Base-by-base conservation (phyloP, 2,113 vertebrate species). In the Neomonachus schauinslandi region DNA sequence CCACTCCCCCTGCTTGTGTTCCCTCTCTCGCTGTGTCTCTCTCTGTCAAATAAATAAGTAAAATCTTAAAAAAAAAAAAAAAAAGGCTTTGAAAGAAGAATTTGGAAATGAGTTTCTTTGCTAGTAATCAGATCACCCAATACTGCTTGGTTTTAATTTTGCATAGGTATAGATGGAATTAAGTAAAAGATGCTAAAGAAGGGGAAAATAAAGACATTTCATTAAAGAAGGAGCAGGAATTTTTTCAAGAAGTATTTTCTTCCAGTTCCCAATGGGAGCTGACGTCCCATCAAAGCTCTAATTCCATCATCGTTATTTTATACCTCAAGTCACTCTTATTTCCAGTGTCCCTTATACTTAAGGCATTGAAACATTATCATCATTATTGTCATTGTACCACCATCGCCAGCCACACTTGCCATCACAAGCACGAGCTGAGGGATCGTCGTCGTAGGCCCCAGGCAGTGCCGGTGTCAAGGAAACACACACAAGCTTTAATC, bases 171-270 rank as follows among this genome's bases (percentile, higher is more conserved):
- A 36, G 28, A 59, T 31, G 15, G 53, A 55, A 8, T 82, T 74
- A 80, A 63, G 9, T 57, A 95, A 95, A 92, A 16, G 4, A 46
- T 14, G 19, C 4, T 33, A 89, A 92, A 93, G 51, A 80, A 95
- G 95, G 15, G n/a, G 49, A 57, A 87, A 74, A 61, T 85, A 36
- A 67, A 90, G 63, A 9, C 7, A 59, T 86, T 85, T 79, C 36
- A 71, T 31, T 53, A 71, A 90, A 69, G 57, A 97, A 49, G 36
- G 83, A 91, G 55, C 46, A 94, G 26, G 26, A 92, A 46, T 87
- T 2, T n/a, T 95, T 95, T 91, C 19, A 91, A 74, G 63, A 92
- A 89, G 1, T 28, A 49, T 65, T 97, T 95, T 96, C 51, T 88
- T 74, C 7, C n/a, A 46, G 4, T 22, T 83, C n/a, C 76, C 26